Percentiles rank a stretch among this genome's conserved stretches.
Evolutionary conservation across 2,888 invertebrate genomes (phyloP).

Genomic region (Sminthurides aquaticus): DNA sequence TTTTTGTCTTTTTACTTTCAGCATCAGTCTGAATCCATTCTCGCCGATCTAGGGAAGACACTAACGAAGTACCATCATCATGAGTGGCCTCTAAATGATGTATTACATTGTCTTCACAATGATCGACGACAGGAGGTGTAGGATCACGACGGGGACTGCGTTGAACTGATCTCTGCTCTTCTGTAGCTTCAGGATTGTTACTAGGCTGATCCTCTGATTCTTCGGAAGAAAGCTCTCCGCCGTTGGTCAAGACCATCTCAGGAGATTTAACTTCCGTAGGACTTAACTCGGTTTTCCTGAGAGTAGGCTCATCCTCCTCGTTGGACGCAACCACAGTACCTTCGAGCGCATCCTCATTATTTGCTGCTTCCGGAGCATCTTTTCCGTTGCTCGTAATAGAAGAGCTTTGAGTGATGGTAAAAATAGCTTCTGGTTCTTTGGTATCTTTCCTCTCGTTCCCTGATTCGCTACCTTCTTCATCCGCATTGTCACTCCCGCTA

Average conservation of each 20-base stretch:
- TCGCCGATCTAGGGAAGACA: constrained; percentile 39
- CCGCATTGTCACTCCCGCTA: constrained; percentile 2
- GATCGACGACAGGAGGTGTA: constrained; percentile 12
- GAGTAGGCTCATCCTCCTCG: constrained; percentile 26
- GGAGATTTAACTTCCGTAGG: background rate
- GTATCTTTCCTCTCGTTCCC: background rate
- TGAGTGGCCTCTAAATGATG: constrained; percentile 41
- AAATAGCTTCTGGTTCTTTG: constrained; percentile 18
- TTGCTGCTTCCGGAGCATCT: constrained; percentile 2
- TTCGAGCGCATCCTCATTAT: background rate
- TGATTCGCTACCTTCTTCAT: constrained; percentile 5
- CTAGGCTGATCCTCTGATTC: background rate
- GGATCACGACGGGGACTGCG: constrained; percentile 11
- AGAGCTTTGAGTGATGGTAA: constrained; percentile 22
- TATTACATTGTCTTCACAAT: constrained; percentile 39
- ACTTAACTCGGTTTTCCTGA: background rate
- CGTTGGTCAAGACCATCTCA: background rate
- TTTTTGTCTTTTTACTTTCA: constrained; percentile 34
- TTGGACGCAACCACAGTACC: background rate
- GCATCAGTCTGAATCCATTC: constrained; percentile 42
- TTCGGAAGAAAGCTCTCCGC: background rate
- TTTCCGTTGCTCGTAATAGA: constrained; percentile 23
- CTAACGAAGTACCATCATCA: constrained; percentile 40
- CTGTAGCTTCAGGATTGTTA: constrained; percentile 9
- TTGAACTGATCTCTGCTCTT: background rate